Base-by-base conservation (phyloP, 92 coral and sea anemone genomes). In the Anthopleura xanthogrammica region DNA sequence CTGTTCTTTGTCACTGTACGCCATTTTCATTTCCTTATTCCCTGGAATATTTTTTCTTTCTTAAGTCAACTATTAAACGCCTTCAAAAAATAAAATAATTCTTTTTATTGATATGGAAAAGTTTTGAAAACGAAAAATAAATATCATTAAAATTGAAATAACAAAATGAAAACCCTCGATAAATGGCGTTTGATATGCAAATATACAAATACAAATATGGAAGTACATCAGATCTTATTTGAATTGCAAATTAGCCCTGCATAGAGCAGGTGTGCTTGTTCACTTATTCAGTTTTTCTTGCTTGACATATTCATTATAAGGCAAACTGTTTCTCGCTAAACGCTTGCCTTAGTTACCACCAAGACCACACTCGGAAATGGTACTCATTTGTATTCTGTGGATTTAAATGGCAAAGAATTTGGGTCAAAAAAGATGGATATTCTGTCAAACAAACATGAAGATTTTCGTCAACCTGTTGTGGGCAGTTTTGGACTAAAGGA, bases 371-470 rank as follows among this genome's bases (percentile, higher is more conserved):
- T 19, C 43, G 73, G 43, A n/a, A 62, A 83, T 24, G 6, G 55
- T 5, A 29, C 29, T 52, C 29, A 29, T 39, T 50, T 17, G 46
- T 8, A 41, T 72, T 57, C 48, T 13, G 22, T 64, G 0, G 14
- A 7, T 40, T 72, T 19, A 66, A 42, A 80, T 29, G 36, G 36
- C 41, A 41, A 17, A 72, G 43, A 16, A 6, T 16, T 6, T 77
- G 5, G 16, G 1, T 5, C 36, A 74, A 84, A 83, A 83, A 79
- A 83, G 14, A 77, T 77, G 80, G 80, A 77, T 16, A 54, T 68
- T 22, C 41, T 23, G 2, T 12, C 36, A 14, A 12, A 68, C 41
- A 68, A 22, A 68, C 74, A 36, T 0, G 41, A 68, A 13, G 4
- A 5, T 65, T 23, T 7, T 65, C 14, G 72, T 22, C 72, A 65